Percentiles rank a stretch among this genome's conserved stretches.
Evolutionary conservation across 2,888 invertebrate genomes (phyloP).

Genomic region (Octodonta nipae): DNA sequence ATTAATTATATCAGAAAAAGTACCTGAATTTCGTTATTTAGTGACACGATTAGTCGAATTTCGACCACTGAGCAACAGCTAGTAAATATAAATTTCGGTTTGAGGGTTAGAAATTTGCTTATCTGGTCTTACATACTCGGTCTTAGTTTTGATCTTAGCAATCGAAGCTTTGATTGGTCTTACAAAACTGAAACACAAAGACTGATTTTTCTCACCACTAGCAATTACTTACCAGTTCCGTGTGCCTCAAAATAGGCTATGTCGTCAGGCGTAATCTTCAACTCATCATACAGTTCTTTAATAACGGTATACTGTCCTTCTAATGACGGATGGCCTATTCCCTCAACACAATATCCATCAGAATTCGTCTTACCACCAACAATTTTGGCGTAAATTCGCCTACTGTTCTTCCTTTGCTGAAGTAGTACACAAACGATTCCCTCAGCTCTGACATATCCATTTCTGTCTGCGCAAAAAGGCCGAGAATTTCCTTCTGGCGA

Average conservation of each 20-base stretch:
- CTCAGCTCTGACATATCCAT: constrained; percentile 72
- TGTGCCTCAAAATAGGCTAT: neutral
- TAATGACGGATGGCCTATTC: neutral
- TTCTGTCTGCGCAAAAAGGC: constrained; percentile 71
- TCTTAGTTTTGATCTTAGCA: too few relatives aligned
- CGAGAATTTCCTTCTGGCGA: constrained; percentile 68
- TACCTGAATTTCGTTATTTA: too few relatives aligned
- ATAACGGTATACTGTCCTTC: neutral
- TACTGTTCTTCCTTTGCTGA: constrained; percentile 46
- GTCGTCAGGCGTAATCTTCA: neutral
- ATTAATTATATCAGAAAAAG: too few relatives aligned
- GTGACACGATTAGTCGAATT: too few relatives aligned
- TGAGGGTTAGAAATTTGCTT: too few relatives aligned
- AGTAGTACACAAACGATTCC: constrained; percentile 56
- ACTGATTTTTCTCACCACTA: too few relatives aligned
- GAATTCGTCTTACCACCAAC: neutral
- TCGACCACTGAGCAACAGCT: too few relatives aligned
- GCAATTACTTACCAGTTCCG: neutral
- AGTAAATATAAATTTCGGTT: too few relatives aligned
- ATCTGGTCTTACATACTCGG: too few relatives aligned
- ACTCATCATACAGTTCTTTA: neutral
- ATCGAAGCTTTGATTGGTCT: too few relatives aligned
- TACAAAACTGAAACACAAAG: too few relatives aligned
- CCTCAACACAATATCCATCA: neutral
- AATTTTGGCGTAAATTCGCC: constrained; percentile 9